These are phyloP conservation scores for Seriola rivoliana DNA, from an alignment of 2,113 vertebrate species.

Conservation along the genomic window DNA sequence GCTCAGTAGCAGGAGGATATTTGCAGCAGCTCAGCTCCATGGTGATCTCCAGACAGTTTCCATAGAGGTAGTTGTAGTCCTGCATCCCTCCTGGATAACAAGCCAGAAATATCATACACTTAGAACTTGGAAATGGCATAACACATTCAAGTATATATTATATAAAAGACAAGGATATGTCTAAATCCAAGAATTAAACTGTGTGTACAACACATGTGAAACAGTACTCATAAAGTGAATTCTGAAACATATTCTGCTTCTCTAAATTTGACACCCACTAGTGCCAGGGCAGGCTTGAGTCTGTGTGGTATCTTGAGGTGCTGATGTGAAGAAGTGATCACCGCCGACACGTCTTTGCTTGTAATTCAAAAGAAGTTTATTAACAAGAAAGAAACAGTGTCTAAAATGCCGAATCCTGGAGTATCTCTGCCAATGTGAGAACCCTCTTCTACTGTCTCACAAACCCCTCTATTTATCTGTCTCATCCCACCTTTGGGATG, in stretches of 20 bases:
- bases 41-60: slow-evolving; percentile 95
- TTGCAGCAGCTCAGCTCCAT: slow-evolving; percentile 98
- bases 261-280: background rate
- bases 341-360: no score
- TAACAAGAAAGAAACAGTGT: no score
- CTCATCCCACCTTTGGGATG: no score
- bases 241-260: background rate
- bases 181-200: background rate
- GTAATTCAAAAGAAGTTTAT: no score
- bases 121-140: background rate
- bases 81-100: slow-evolving; percentile 94
- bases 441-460: no score
- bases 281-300: background rate
- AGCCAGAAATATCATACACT: background rate
- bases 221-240: background rate
- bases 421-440: no score
- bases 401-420: no score
- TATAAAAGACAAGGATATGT: background rate
- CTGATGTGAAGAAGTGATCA: no score
- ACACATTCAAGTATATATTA: background rate
- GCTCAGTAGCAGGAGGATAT: slow-evolving; percentile 86
- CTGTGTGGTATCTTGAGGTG: no score
- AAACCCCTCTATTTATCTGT: no score
- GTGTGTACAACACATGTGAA: background rate
- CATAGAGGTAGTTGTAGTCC: slow-evolving; percentile 97